phyloP scores from a whole-genome alignment of 2,888 invertebrate species.

The Sarcophaga carnaria region DNA sequence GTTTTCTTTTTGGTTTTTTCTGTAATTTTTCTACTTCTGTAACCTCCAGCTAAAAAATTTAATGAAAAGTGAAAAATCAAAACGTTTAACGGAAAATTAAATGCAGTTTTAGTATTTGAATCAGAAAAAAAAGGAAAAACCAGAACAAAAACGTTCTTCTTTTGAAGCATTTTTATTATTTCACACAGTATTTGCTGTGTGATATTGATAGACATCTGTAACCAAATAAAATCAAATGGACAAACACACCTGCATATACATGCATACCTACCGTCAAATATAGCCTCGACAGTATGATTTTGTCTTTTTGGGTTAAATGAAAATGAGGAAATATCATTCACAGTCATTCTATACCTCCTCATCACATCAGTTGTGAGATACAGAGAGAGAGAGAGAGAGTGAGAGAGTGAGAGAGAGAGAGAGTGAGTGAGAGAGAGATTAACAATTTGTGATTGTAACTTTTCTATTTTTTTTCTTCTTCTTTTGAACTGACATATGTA shows the following conservation, averaged over 20 bases:
- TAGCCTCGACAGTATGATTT: constrained; percentile 6
- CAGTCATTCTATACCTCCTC: constrained; percentile 18
- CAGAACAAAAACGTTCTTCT: constrained; percentile 22
- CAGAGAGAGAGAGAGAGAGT: too few relatives aligned
- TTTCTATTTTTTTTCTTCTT: too few relatives aligned
- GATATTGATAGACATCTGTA: constrained; percentile 69
- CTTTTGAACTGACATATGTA: too few relatives aligned
- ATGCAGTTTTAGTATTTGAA: constrained; percentile 40
- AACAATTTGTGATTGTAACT: too few relatives aligned
- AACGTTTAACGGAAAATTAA: constrained; percentile 49
- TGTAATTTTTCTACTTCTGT: neutral
- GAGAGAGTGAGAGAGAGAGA: too few relatives aligned
- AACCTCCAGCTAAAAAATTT: constrained; percentile 57
- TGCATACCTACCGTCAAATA: neutral
- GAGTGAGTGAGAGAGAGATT: too few relatives aligned
- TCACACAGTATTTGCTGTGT: constrained; percentile 50
- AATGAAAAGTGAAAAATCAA: constrained; percentile 61
- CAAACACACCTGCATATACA: constrained; percentile 13
- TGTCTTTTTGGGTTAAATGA: constrained; percentile 36
- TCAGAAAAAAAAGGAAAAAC: neutral
- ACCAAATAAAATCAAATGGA: constrained; percentile 7
- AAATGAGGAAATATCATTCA: constrained; percentile 59
- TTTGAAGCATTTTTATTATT: constrained; percentile 17
- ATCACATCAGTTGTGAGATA: too few relatives aligned
- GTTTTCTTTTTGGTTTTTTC: neutral